Percentiles rank a stretch among this genome's conserved stretches.
phyloP scores from a whole-genome alignment of 2,797 vertebrate genomes.

The Tokudaia tokunoshimensis region DNA sequence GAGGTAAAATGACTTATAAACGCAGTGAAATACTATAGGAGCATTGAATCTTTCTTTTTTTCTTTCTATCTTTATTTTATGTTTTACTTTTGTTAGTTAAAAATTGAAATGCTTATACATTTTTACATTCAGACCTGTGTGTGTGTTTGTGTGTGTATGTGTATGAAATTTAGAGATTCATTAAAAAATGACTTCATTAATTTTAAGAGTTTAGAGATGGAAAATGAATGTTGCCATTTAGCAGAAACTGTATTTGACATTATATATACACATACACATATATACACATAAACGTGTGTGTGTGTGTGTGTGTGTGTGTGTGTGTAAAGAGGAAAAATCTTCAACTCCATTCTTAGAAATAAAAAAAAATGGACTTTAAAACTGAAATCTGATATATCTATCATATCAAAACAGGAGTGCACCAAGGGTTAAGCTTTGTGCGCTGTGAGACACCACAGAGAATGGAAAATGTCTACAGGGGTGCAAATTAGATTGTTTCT shows the following conservation, averaged over 20 bases:
- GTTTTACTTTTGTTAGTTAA: not conserved
- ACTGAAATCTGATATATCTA: not conserved
- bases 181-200: not conserved
- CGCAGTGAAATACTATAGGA: not conserved
- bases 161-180: not conserved
- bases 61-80: too few relatives aligned
- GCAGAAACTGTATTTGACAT: not conserved
- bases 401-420: not conserved
- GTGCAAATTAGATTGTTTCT: not conserved
- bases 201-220: not conserved
- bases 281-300: too few relatives aligned
- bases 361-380: not conserved
- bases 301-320: fast-evolving
- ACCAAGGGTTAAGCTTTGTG: not conserved
- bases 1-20: not conserved
- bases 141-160: too few relatives aligned
- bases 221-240: not conserved
- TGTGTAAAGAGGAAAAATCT: not conserved
- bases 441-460: not conserved
- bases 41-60: not conserved
- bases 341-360: not conserved
- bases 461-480: not conserved
- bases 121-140: not conserved
- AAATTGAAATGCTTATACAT: not conserved
- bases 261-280: too few relatives aligned